Base-by-base conservation (phyloP, 2,888 invertebrate species). In the Nebria salina region DNA sequence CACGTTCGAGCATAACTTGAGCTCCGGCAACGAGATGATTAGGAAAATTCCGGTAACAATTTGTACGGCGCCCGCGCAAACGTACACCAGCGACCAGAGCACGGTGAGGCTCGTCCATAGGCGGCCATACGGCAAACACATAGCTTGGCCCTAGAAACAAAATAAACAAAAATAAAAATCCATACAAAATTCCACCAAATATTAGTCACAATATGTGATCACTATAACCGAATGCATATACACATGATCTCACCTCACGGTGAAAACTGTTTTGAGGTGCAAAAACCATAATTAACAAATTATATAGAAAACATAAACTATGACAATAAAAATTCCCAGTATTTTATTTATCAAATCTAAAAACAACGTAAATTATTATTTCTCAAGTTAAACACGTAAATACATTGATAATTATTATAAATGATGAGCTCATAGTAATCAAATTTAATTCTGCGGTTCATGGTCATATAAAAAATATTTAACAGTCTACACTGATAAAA, bases 11-110 rank as follows among this genome's bases (percentile, higher is more conserved):
- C 89, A 90, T 41, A 91, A 86, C 83, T 89, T 88, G 79, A 90
- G 87, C 81, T 90, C 88, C 82, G 90, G 90, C 83, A 91, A 86
- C 70, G 90, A 89, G 83, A 91, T 88, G 82, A 90, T 86, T 86
- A 90, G 91, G 86, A 91, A 90, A 81, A 91, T 89, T 65, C 91
- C 91, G 65, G 89, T 89, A 82, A 90, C 89, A 78, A 91, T 86
- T 85, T 91, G 91, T 78, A 89, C 88, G 77, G 90, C 89, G 79
- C 91, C 91, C 83, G 89, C 88, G 74, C 88, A 86, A 75, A 90
- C 88, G 84, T 90, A 91, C 79, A 90, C 85, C 65, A 89, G 86
- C 85, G 90, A 89, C 89, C 90, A 90, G 86, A 90, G 86, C 85
- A 90, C 87, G 86, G 90, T 90, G 84, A 89, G 86, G 83, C 88